Base-by-base conservation (phyloP, 1,140 invertebrate genomes). In the Caerostris darwini region DNA sequence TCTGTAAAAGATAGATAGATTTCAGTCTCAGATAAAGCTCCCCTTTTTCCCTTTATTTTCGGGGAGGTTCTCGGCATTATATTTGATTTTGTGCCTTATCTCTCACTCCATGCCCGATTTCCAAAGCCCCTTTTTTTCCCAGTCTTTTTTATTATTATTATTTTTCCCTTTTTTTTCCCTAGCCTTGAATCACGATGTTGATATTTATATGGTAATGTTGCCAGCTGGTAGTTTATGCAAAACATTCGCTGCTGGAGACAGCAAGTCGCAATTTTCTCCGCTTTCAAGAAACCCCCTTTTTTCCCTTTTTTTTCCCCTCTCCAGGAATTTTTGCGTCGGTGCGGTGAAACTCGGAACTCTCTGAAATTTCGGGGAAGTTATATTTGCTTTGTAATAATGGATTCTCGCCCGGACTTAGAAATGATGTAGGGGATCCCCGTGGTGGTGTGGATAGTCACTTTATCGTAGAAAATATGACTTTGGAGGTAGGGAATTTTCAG, bases 151-250 rank as follows among this genome's bases (percentile, higher is more conserved):
- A 14, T 14, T 12, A n/a, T 17, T 17, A 5, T 64, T 64, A 14
- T 64, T 61, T 10, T 77, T 1, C 3, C 2, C n/a, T 19, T 19
- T 69, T 58, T 14, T 53, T 67, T 12, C 3, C 34, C 59, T 5
- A 17, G 7, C 6, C 50, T 59, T 64, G 77, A 64, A 92, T 61
- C 50, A 92, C 81, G 71, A 92, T 83, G 90, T n/a, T 64, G 67
- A 92, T 92, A 92, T 92, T 92, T 92, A 92, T 92, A 92, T 92
- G 90, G 81, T 92, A 92, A 92, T 92, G 81, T 92, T 64, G 90
- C 81, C 90, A 92, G 90, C 81, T 92, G 90, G 90, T 59, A 85
- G 34, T 82, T 83, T 92, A 92, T 92, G 90, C 90, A 92, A 92
- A 92, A 64, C 53, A 59, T 56, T 59, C 89, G 56, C 34, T 53